These are phyloP conservation scores for Globodera ellingtonae DNA, from an alignment of 1,140 invertebrate genomes.

Conservation along the genomic window DNA sequence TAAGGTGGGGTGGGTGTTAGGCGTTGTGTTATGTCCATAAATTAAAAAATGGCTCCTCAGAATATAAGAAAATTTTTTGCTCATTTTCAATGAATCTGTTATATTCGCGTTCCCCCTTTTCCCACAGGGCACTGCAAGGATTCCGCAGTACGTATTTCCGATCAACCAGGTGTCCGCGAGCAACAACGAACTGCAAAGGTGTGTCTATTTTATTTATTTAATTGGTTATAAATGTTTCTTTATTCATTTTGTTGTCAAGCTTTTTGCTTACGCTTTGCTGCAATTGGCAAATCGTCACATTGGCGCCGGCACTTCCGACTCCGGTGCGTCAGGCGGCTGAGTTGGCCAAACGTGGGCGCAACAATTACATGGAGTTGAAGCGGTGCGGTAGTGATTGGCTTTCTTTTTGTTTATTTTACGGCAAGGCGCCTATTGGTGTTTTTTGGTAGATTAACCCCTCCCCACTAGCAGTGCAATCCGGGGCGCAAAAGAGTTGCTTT, in stretches of 20 bases:
- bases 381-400: neutral
- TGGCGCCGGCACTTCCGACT: slow-evolving; percentile 27
- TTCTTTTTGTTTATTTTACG: neutral
- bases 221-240: neutral
- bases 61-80: too few species aligned
- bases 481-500: neutral
- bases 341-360: slow-evolving; percentile 36
- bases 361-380: slow-evolving; percentile 37
- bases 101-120: neutral
- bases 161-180: slow-evolving; percentile 31
- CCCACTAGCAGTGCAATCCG: neutral
- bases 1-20: neutral
- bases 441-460: too few species aligned
- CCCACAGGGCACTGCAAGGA: slow-evolving; percentile 37
- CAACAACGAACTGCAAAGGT: slow-evolving; percentile 33
- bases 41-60: neutral
- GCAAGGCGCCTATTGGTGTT: too few species aligned
- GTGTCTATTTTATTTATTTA: neutral
- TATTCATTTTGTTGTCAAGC: neutral
- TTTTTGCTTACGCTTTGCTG: slow-evolving; percentile 32
- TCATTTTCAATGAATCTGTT: neutral
- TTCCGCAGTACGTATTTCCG: slow-evolving; percentile 37
- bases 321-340: slow-evolving; percentile 40
- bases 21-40: neutral
- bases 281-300: slow-evolving; percentile 35